phyloP scores from a whole-genome alignment of 2,797 vertebrate species.

The Pseudochirops corinnae region DNA sequence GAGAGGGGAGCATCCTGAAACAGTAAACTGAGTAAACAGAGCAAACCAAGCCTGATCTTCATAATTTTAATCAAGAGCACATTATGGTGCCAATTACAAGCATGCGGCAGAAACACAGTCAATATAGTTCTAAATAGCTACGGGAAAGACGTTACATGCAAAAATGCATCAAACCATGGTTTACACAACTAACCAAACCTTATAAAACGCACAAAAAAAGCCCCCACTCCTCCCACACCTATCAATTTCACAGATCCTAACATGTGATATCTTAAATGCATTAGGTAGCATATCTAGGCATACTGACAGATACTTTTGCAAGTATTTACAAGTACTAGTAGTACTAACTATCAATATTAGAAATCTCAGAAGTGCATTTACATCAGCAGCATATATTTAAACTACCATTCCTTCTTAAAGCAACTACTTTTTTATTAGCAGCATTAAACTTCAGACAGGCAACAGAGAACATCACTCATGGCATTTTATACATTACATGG shows the following conservation, averaged over 20 bases:
- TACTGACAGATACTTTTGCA: constrained; percentile 54
- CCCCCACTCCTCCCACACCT: constrained; percentile 27
- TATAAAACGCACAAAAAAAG: constrained; percentile 42
- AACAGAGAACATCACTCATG: background rate
- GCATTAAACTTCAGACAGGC: constrained; percentile 67
- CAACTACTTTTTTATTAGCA: constrained; percentile 67
- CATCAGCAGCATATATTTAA: background rate
- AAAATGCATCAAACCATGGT: constrained; percentile 59
- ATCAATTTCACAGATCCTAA: background rate
- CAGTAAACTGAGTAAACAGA: constrained; percentile 95
- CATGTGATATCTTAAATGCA: constrained; percentile 3
- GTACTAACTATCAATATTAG: background rate
- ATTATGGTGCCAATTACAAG: constrained; percentile 66
- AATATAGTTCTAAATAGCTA: constrained; percentile 71
- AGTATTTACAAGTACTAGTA: constrained; percentile 32
- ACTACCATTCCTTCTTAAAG: background rate
- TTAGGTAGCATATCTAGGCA: constrained; percentile 9
- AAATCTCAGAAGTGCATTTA: background rate
- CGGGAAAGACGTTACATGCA: constrained; percentile 85
- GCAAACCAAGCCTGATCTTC: constrained; percentile 87
- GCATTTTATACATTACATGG: background rate
- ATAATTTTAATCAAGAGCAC: constrained; percentile 80
- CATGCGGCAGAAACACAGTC: constrained; percentile 83
- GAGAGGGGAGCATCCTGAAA: constrained; percentile 99
- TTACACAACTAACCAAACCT: constrained; percentile 66